Base-by-base conservation (phyloP, 2,888 invertebrate genomes). In the Ormyrus thymus region DNA sequence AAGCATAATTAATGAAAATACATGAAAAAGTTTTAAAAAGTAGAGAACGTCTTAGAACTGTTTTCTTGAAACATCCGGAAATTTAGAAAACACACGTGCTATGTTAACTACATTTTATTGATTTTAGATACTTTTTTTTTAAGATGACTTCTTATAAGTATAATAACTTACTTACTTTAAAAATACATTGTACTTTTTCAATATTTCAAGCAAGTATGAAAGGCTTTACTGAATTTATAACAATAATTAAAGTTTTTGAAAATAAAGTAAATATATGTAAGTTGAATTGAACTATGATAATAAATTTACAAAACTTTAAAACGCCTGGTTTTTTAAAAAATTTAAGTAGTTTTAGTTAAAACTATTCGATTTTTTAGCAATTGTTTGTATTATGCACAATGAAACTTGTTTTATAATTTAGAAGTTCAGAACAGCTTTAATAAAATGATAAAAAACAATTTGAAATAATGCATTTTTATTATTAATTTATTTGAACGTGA, bases 241-340 rank as follows among this genome's bases (percentile, higher is more conserved):
- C 61, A 29, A 43, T 68, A 68, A 62, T 62, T 69, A 66, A 61
- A 76, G 55, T 76, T 76, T 69, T 76, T 62, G 29, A 76, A 64
- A 74, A 76, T 76, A 76, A 76, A 75, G 68, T 76, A 59, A 55
- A 68, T 75, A 66, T 75, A 15, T 29, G 29, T 29, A 29, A 29
- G 29, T 29, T 29, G 29, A 29, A 29, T 29, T 69, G 61, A 76
- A 76, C 58, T 50, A 29, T 15, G 15, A 15, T 10, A 13, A 13
- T 56, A 6, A 7, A 11, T 43, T 29, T 29, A 4, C 29, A 29
- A 29, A 29, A 29, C 29, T 29, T 29, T 29, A 29, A 29, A 29
- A 29, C 0, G 29, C 29, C 29, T n/a, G n/a, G 29, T 29, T 29
- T 29, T 29, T 29, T 29, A 4, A 2, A 29, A 29, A 29, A 29